Conservation (phyloP, 2,797 vertebrate genomes). For the Clarias fuscus region DNA sequence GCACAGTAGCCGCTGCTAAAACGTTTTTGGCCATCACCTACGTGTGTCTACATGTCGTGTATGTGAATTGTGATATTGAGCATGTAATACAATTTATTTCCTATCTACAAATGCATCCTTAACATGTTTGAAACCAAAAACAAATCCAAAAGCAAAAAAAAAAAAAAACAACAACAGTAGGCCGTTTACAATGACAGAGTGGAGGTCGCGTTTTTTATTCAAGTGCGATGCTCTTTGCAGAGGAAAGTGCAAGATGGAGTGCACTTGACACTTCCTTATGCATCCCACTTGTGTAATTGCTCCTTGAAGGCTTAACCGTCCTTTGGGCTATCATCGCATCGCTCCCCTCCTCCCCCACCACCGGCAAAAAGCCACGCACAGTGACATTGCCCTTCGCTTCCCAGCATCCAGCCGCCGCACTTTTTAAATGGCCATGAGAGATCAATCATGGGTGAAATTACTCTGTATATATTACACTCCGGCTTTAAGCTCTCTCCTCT, state of each 20-base stretch:
- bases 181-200: conserved; percentile 43
- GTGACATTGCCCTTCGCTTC: conserved; percentile 63
- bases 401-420: conserved; percentile 61
- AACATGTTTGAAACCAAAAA: conserved; percentile 26
- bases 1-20: not conserved
- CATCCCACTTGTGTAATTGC: conserved; percentile 53
- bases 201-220: conserved; percentile 53
- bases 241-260: conserved; percentile 37
- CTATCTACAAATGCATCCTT: conserved; percentile 5
- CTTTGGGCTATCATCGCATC: conserved; percentile 65
- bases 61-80: too few relatives aligned
- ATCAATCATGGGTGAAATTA: conserved; percentile 83
- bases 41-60: not conserved
- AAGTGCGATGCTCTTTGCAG: conserved; percentile 37
- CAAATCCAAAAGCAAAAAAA: conserved; percentile 47
- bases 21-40: not conserved
- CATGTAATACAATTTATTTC: not conserved
- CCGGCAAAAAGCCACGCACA: conserved; percentile 58
- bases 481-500: conserved; percentile 63
- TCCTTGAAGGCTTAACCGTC: conserved; percentile 58
- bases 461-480: conserved; percentile 74
- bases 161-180: not conserved
- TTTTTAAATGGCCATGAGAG: conserved; percentile 75
- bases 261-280: conserved; percentile 43
- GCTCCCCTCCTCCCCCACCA: conserved; percentile 44